Evolutionary conservation across 2,888 invertebrate species (phyloP).

Genomic region (Coremacera marginata): DNA sequence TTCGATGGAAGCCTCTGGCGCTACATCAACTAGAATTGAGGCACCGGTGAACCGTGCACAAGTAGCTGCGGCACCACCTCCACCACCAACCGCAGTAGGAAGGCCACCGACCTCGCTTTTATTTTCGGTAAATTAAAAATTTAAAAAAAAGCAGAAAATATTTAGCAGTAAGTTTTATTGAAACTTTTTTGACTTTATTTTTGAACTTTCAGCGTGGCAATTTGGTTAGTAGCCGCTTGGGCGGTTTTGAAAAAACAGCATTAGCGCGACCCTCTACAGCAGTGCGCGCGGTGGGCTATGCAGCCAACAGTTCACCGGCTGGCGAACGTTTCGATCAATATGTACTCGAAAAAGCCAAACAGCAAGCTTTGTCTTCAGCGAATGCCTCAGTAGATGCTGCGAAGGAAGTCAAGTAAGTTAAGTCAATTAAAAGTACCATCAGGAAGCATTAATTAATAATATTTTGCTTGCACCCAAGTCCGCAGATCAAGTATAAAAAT

Average conservation of each 20-base stretch:
- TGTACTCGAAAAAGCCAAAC: conserved; percentile 71
- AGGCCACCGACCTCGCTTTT: conserved; percentile 62
- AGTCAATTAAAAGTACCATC: neutral
- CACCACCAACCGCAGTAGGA: conserved; percentile 62
- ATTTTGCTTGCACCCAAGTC: conserved; percentile 71
- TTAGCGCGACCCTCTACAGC: conserved; percentile 92
- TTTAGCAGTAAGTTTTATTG: neutral
- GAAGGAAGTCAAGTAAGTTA: conserved; percentile 71
- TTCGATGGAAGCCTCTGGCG: conserved; percentile 44
- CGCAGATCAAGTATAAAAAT: conserved; percentile 91
- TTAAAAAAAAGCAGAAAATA: neutral
- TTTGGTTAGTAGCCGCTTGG: conserved; percentile 62
- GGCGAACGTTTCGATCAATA: conserved; percentile 80
- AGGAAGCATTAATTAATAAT: conserved; percentile 34
- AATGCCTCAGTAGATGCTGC: conserved; percentile 72
- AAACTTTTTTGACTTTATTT: neutral
- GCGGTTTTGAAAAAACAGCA: conserved; percentile 59
- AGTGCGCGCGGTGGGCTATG: conserved; percentile 95
- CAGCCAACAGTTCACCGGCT: conserved; percentile 72
- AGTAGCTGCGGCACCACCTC: conserved; percentile 49
- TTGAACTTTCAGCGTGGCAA: conserved; percentile 61
- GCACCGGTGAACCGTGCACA: conserved; percentile 52
- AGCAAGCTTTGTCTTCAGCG: conserved; percentile 62
- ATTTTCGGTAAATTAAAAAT: conserved; percentile 55
- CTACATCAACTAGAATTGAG: conserved; percentile 28